Evolutionary conservation across 2,888 invertebrate species (phyloP), one percentile per base, ranked within the genome.

Genomic region (Pseudococcus jackbeardsleyi): DNA sequence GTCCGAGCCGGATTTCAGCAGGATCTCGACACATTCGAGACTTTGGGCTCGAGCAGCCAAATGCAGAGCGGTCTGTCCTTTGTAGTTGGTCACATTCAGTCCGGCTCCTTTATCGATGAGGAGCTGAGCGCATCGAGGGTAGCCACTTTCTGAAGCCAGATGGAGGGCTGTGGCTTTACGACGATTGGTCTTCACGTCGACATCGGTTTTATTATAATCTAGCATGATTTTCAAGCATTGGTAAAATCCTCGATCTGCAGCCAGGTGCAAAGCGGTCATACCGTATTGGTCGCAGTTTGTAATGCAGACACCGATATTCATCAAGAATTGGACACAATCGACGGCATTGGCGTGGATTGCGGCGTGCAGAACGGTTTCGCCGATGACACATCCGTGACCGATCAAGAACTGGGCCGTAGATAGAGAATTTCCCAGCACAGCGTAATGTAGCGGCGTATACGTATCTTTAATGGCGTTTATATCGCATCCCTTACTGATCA

Each of bases 61-160:
- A 91, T 98, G 98, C 42, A 98, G 92, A 0, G 97, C 95, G 0
- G 96, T 96, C 91, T 96, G 97, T 12, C 96, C 96, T 87, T 96
- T 93, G 91, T 95, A 94, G 91, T 96, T 96, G 90, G 94, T 94
- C 68, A 94, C 92, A 90, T 95, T 94, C 0, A 95, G 94, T 90
- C 96, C 95, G 0, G 97, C 97, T 0, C 95, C 95, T 90, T 95
- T 95, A 11, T 94, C 93, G 64, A 97, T 91, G 72, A 97, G 91
- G 79, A 96, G 91, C 90, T 95, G 95, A 0, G 97, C 94, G 90
- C 96, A 96, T 87, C 97, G 96, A 15, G 94, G 94, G 91, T 96
- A 96, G 1, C 97, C 97, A 89, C 96, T 96, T 91, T 97, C 97
- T 0, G 97, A 97, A 0, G 97, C 97, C 89, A 97, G 92, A 92